Evolutionary conservation across 2,797 vertebrate species (phyloP).

Genomic region (Falco concolor): DNA sequence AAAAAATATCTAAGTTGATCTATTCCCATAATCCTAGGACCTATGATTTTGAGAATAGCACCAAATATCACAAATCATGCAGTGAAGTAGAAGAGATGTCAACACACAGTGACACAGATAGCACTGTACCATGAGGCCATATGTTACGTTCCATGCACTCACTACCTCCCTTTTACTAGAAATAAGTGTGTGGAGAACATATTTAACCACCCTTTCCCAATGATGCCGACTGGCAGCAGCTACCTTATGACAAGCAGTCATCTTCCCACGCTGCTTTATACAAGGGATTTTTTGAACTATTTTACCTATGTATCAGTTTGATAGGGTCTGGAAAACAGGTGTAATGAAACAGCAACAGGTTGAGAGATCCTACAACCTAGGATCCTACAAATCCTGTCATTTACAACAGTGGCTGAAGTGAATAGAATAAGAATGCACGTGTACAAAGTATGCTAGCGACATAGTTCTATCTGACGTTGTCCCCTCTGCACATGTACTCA

Average conservation of each 20-base stretch:
- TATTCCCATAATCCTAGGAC: neutral
- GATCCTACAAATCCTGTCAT: neutral
- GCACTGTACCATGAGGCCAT: neutral
- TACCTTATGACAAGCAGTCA: neutral
- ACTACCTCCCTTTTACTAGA: neutral
- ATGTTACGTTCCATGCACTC: fast-evolving
- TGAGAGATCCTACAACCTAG: neutral
- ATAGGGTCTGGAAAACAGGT: neutral
- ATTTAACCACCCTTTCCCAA: neutral
- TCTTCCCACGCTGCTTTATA: neutral
- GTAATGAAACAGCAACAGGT: neutral
- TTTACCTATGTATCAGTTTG: neutral
- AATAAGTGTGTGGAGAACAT: neutral
- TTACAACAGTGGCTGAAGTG: neutral
- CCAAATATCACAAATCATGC: neutral
- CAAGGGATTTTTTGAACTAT: neutral
- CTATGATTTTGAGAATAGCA: neutral
- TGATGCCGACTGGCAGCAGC: neutral
- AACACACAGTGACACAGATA: neutral
- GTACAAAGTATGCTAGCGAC: neutral
- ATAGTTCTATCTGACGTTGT: neutral
- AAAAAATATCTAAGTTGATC: neutral
- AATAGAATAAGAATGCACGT: neutral
- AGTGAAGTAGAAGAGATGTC: neutral
- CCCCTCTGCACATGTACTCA: neutral